Percentiles rank a stretch among this genome's conserved stretches.
Evolutionary conservation across 2,888 invertebrate species (phyloP).

Genomic region (Dynastes grantii): DNA sequence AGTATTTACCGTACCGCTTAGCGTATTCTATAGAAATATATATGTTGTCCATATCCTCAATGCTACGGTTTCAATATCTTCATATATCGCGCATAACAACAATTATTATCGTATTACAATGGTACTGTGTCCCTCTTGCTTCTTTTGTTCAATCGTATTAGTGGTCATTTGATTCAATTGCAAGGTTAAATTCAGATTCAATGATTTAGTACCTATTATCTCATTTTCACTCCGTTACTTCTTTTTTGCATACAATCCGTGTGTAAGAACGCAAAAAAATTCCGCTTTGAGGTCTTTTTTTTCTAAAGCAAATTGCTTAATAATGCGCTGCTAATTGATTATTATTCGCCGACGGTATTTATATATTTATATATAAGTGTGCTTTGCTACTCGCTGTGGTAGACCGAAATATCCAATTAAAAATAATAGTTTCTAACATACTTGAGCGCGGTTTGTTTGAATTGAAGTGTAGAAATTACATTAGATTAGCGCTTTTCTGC

Average conservation of each 20-base stretch:
- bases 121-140: slow-evolving; percentile 21
- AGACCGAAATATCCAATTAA: slow-evolving; percentile 10
- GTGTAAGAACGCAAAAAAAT: slow-evolving; percentile 7
- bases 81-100: neutral
- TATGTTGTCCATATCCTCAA: neutral
- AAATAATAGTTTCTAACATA: slow-evolving; percentile 1
- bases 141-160: slow-evolving; percentile 15
- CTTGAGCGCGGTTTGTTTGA: neutral
- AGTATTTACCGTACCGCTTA: neutral
- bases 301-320: slow-evolving; percentile 1
- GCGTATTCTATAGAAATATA: neutral
- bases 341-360: neutral
- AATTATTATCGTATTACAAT: slow-evolving; percentile 19
- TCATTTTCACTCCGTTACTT: neutral
- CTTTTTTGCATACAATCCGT: slow-evolving; percentile 1
- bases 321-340: neutral
- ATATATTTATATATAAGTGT: neutral
- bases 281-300: neutral
- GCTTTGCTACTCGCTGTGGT: neutral
- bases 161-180: slow-evolving; percentile 11
- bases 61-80: neutral
- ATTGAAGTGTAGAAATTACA: neutral
- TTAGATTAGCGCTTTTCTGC: neutral
- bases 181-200: slow-evolving; percentile 26
- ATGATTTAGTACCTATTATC: neutral